Conservation (phyloP, 2,113 vertebrate genomes). For the Ranitomeya variabilis region DNA sequence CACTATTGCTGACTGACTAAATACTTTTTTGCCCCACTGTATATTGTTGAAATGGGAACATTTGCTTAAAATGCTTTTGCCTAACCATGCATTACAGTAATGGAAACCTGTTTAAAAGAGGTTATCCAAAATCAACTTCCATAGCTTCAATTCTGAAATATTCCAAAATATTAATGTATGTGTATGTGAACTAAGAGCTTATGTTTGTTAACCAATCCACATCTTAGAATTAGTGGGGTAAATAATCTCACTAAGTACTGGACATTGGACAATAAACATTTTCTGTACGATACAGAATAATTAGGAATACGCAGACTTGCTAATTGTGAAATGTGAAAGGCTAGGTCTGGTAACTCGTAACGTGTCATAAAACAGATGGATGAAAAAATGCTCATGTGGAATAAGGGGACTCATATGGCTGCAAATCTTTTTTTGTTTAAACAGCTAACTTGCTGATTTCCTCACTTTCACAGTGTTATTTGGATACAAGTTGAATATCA, state of each 20-base stretch:
- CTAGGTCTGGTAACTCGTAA: neutral
- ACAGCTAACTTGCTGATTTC: constrained; percentile 44
- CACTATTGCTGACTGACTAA: too few species aligned
- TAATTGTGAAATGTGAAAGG: neutral
- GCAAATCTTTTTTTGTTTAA: constrained; percentile 36
- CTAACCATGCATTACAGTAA: too few species aligned
- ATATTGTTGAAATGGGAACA: too few species aligned
- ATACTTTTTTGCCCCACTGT: too few species aligned
- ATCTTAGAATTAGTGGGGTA: neutral
- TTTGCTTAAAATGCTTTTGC: too few species aligned
- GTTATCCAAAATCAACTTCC: too few species aligned
- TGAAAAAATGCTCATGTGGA: constrained; percentile 38
- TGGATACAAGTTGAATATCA: constrained; percentile 43
- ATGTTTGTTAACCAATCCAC: neutral
- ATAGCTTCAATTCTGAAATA: too few species aligned
- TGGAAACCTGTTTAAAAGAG: too few species aligned
- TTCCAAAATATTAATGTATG: too few species aligned
- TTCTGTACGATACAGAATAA: neutral
- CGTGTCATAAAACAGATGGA: constrained; percentile 26
- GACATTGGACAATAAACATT: neutral
- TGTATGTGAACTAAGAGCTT: too few species aligned
- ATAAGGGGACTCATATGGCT: constrained; percentile 28
- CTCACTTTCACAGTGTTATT: constrained; percentile 38
- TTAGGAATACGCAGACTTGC: neutral
- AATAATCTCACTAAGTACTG: neutral